Evolutionary conservation across 2,797 vertebrate species (phyloP), one percentile per base, ranked within the genome.

Genomic region (Melanotaenia pygmaea): DNA sequence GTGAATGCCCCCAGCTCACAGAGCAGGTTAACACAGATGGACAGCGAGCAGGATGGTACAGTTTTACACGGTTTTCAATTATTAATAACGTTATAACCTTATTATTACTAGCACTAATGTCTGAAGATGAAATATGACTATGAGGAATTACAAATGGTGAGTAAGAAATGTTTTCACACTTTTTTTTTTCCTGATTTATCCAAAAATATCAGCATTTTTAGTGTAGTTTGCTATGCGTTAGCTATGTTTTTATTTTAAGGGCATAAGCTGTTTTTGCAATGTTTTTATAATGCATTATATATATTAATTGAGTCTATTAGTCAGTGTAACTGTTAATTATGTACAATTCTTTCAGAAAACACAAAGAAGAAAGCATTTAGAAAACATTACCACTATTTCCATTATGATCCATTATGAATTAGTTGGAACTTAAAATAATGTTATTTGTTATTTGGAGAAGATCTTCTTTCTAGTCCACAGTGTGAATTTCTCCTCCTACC

Each of bases 131-230:
- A 69, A 34, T n/a, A 58, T 58, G 78, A 70, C 18, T 0, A 62
- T 71, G 73, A 68, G 6, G 54, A 64, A 43, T 14, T 37, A 11
- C 63, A 70, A n/a, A 80, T 65, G 82, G 91, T 93, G 72, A 91
- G 89, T 85, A 12, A 16, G 32, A 12, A 67, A 37, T 0, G 35
- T 70, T 64, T 5, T 67, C 3, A 26, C 18, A 1, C 1, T 26
- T 26, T 18, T 35, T 22, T 47, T 47, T 61, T 0, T 8, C 32
- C 1, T 24, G 4, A 16, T 16, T n/a, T 35, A 30, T 51, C 40
- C 4, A 24, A 38, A 60, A 54, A 40, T 4, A 22, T 40, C 26
- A 40, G 0, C 28, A 47, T 35, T 64, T 47, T 47, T 43, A 18
- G 18, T 18, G 3, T 0, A 3, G 3, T 56, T 60, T 35, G 0